Percentiles rank a stretch among this genome's conserved stretches.
Conservation (phyloP, 2,797 vertebrate species). For the Microchirus variegatus region DNA sequence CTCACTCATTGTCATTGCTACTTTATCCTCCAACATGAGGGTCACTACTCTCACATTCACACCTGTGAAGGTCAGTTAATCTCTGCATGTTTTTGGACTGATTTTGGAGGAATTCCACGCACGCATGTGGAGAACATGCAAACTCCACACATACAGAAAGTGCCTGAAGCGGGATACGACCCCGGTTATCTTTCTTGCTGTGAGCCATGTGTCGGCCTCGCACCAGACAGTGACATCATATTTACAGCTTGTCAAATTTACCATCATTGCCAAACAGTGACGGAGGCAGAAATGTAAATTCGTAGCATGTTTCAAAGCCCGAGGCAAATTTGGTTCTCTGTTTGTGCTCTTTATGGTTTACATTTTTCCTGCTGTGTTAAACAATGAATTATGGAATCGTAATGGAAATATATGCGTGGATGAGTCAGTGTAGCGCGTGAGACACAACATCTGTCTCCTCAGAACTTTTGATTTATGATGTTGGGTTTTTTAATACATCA, state of each 20-base stretch:
- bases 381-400: conserved; percentile 4
- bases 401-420: conserved; percentile 18
- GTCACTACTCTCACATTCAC: too few relatives aligned
- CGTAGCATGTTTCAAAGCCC: conserved; percentile 19
- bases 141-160: too few relatives aligned
- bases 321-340: conserved; percentile 16
- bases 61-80: too few relatives aligned
- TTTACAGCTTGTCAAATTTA: conserved; percentile 33
- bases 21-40: too few relatives aligned
- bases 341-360: conserved; percentile 19
- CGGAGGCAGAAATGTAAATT: too few relatives aligned
- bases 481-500: background rate
- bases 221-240: conserved; percentile 7
- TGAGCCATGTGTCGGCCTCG: background rate
- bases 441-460: conserved; percentile 17
- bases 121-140: too few relatives aligned
- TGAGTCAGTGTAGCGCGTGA: conserved; percentile 1
- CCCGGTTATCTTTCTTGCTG: too few relatives aligned
- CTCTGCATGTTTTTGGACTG: too few relatives aligned
- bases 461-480: conserved; percentile 6
- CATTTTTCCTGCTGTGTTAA: conserved; percentile 26
- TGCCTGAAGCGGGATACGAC: too few relatives aligned
- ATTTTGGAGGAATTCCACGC: too few relatives aligned
- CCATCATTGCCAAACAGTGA: conserved; percentile 7
- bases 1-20: too few relatives aligned